Evolutionary conservation across 2,888 invertebrate genomes (phyloP).

Genomic region (Oxyteleia sp.): DNA sequence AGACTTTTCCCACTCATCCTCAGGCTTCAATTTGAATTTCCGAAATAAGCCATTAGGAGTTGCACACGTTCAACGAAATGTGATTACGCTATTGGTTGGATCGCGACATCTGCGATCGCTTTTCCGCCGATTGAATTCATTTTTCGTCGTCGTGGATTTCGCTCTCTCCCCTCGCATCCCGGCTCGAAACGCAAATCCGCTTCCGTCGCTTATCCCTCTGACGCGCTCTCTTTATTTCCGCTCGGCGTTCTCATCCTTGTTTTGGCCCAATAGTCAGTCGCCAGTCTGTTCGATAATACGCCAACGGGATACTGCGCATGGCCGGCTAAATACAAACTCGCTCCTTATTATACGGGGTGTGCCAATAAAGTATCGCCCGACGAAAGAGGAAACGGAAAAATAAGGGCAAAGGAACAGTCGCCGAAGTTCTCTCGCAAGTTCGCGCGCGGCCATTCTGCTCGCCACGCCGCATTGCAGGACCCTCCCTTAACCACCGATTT

Average conservation of each 20-base stretch:
- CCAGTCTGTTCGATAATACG: conserved; percentile 87
- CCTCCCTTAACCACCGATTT: conserved; percentile 51
- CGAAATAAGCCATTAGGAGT: conserved; percentile 44
- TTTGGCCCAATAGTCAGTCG: conserved; percentile 87
- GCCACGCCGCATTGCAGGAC: conserved; percentile 58
- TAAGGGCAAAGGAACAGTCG: conserved; percentile 35
- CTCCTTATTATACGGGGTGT: conserved; percentile 86
- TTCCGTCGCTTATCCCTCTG: conserved; percentile 74
- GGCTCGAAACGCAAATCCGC: conserved; percentile 58
- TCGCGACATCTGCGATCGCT: conserved; percentile 55
- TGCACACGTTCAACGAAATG: conserved; percentile 14
- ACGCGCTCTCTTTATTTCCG: conserved; percentile 81
- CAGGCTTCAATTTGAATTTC: conserved; percentile 18
- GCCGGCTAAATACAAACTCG: conserved; percentile 85
- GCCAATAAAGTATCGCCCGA: conserved; percentile 80
- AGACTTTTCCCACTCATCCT: too few species aligned
- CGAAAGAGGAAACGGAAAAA: conserved; percentile 67
- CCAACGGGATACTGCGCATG: conserved; percentile 86
- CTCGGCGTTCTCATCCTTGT: conserved; percentile 85
- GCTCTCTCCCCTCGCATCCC: conserved; percentile 16
- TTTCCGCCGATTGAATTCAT: conserved; percentile 47
- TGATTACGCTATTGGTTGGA: conserved; percentile 54
- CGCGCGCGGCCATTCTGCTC: conserved; percentile 59
- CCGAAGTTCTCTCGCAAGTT: conserved; percentile 54
- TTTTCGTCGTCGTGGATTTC: conserved; percentile 42